Base-by-base conservation (phyloP, 30 jellyfish, hydroid and myxozoan genomes). In the Aurelia aurita region DNA sequence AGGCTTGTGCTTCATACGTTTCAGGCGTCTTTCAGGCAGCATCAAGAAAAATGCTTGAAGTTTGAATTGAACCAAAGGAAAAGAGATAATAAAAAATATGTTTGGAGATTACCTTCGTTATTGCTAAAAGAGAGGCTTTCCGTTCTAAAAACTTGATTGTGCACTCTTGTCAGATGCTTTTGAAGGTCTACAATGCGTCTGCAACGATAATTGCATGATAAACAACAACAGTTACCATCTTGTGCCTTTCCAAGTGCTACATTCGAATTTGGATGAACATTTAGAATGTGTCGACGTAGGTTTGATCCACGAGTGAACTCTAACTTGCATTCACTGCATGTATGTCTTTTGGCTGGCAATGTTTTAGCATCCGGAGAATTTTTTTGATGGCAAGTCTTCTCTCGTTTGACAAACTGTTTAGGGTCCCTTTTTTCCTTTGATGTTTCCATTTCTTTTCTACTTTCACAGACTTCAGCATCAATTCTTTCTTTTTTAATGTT, bases 251-350 rank as follows among this genome's bases (percentile, higher is more conserved):
- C 62, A 13, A 51, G 62, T 51, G 62, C 19, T 51, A 11, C 62
- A 51, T 19, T 51, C 19, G 62, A 51, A 51, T 51, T 51, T 59
- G 72, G 72, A 21, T 59, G 72, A 59, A 59, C 7, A 7, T 59
- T 59, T 31, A 21, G 26, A 20, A 20, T 59, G 23, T 21, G 72
- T 59, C 72, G 19, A 7, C 25, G 13, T 59, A 21, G 72, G 72
- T 59, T 59, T 13, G 72, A 9, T 8, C 26, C 72, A 59, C 72
- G 23, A 12, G 72, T 59, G 25, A 59, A 59, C 25, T 59, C 72
- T 20, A 59, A 8, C 31, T 59, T 59, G 13, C 72, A 20, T 59
- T 59, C 25, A 59, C 72, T 59, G 23, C 72, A 8, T 9, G 23
- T 9, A 59, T 9, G 14, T 8, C 26, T 8, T 59, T 8, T 20